A percentile compares a stretch with the other conserved stretches of the same genome.
Conservation (phyloP, 2,113 vertebrate species). For the Apodemus sylvaticus region DNA sequence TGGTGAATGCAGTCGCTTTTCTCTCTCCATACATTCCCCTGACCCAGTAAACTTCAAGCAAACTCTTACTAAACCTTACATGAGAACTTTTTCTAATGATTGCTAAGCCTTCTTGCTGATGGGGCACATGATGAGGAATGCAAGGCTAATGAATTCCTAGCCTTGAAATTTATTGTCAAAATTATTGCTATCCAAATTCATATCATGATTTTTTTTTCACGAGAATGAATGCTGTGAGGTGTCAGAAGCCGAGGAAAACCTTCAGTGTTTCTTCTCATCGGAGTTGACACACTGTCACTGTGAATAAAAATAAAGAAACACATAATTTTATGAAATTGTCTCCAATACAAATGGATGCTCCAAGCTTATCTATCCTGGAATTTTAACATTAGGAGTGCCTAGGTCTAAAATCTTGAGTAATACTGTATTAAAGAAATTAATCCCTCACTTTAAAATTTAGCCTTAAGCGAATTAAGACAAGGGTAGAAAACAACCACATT, state of each 20-base stretch:
- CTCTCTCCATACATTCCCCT: not conserved
- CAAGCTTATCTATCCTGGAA: conserved; percentile 64
- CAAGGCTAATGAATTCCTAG: not conserved
- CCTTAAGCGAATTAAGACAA: not conserved
- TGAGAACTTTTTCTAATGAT: conserved; percentile 29
- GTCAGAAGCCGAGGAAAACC: conserved; percentile 72
- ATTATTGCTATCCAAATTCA: conserved; percentile 72
- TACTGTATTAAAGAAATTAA: not conserved
- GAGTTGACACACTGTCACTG: conserved; percentile 76
- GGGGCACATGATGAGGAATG: not conserved
- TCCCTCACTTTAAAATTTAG: not conserved
- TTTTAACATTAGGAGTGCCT: conserved; percentile 24
- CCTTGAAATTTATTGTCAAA: conserved; percentile 63
- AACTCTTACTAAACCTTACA: not conserved
- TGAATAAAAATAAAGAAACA: conserved; percentile 79
- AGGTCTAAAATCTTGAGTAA: conserved; percentile 21
- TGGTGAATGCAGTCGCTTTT: conserved; percentile 18
- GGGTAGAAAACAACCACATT: not conserved
- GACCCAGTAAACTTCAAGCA: not conserved
- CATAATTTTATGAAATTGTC: conserved; percentile 60
- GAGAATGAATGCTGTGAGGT: conserved; percentile 68
- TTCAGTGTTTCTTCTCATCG: conserved; percentile 73
- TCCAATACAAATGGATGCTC: conserved; percentile 63
- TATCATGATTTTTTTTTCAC: conserved; percentile 70
- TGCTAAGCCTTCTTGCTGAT: conserved; percentile 27